Evolutionary conservation across 2,888 invertebrate genomes (phyloP), one percentile per base, ranked within the genome.

Genomic region (Phyllotreta striolata): DNA sequence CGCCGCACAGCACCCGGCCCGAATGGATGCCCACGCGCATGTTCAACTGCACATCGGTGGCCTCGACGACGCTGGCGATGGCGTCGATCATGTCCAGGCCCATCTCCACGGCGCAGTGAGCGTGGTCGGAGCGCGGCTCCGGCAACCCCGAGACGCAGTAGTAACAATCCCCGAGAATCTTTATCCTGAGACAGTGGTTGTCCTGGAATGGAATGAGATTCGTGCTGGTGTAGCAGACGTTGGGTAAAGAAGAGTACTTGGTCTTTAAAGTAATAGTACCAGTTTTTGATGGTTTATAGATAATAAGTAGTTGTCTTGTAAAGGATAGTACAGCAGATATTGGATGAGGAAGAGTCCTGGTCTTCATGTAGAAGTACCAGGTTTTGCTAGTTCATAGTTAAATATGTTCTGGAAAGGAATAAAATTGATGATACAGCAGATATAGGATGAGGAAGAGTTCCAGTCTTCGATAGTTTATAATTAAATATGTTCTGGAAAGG

Each of bases 1-100:
- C 95, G 9, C 95, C 95, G 79, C 95, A 95, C 51, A 95, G 83
- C 57, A 95, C 95, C 1, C 94, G 86, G 0, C 95, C 95, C 0
- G 95, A 93, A 82, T 96, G 95, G 66, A 96, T 93, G 66, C 95
- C 96, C 60, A 96, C 95, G 66, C 95, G 86, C 94, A 95, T 95
- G 82, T 94, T 94, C 67, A 96, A 83, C 76, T 92, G 90, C n/a
- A 95, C 93, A 79, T 95, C 95, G 2, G 95, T 95, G 49, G 93
- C 92, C 82, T 95, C 95, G 66, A 94, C 93, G 64, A 96, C 93
- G 68, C 83, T 91, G 86, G 91, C 91, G 74, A 92, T 92, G 55
- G 92, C 92, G 81, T 92, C 92, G 75, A 92, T 92, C 91, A 92
- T 91, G 78, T 92, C 92, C 64, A 92, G 84, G 3, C 92, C 92